Conservation (phyloP, 2,888 invertebrate species). For the Heteromurus nitidus region DNA sequence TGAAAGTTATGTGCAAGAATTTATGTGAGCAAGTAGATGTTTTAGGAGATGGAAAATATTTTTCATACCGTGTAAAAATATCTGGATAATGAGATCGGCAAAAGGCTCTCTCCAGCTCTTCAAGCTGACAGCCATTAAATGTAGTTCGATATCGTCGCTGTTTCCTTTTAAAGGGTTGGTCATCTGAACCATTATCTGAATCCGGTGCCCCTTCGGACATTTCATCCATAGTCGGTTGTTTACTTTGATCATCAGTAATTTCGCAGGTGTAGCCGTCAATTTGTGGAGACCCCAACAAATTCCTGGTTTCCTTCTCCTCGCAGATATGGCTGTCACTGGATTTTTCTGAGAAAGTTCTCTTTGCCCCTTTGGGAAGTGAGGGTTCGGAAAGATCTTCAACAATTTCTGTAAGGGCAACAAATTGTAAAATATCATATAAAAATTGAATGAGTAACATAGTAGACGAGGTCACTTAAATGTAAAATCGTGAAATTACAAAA, state of each 20-base stretch:
- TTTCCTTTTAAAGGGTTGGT: conserved; percentile 83
- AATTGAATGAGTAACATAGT: too few relatives aligned
- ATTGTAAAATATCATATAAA: too few relatives aligned
- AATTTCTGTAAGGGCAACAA: neutral
- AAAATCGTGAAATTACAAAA: too few relatives aligned
- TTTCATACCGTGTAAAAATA: conserved; percentile 16
- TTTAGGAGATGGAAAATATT: neutral
- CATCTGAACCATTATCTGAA: conserved; percentile 20
- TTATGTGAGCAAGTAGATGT: too few relatives aligned
- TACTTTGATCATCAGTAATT: conserved; percentile 41
- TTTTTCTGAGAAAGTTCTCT: conserved; percentile 2
- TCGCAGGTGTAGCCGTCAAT: neutral
- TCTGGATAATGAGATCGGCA: conserved; percentile 20
- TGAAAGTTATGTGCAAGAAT: too few relatives aligned
- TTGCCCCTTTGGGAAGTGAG: conserved; percentile 7
- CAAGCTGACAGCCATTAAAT: conserved; percentile 8
- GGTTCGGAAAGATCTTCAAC: neutral
- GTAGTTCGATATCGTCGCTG: conserved; percentile 81
- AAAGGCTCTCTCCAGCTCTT: conserved; percentile 22
- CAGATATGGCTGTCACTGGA: neutral
- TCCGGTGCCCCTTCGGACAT: conserved; percentile 51
- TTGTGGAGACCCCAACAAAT: conserved; percentile 7
- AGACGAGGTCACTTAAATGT: too few relatives aligned
- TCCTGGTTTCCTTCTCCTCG: neutral
- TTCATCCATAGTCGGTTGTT: conserved; percentile 19